Conservation (phyloP, 2,888 invertebrate species). For the Enchytraeus crypticus region DNA sequence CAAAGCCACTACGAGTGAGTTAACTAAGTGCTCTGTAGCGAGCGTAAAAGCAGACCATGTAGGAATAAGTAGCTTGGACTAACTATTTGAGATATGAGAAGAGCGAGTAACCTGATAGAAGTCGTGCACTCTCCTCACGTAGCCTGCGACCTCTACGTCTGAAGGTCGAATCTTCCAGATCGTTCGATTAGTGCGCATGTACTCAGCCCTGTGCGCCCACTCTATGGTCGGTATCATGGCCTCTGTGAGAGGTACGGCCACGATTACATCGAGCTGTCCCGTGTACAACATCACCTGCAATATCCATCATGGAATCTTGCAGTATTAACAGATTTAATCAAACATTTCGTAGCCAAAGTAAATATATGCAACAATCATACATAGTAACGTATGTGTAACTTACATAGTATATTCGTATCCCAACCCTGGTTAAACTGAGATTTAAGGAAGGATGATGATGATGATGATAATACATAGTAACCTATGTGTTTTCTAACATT, state of each 20-base stretch:
- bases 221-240: conserved; percentile 66
- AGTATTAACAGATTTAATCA: neutral
- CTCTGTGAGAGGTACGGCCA: conserved; percentile 75
- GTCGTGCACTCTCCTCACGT: conserved; percentile 36
- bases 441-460: too few relatives aligned
- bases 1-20: neutral
- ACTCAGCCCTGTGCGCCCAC: conserved; percentile 61
- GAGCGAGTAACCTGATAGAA: conserved; percentile 43
- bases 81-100: neutral
- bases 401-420: too few relatives aligned
- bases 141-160: conserved; percentile 44
- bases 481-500: too few relatives aligned
- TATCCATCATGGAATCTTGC: neutral
- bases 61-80: neutral
- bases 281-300: conserved; percentile 67
- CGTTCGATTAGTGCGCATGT: conserved; percentile 56
- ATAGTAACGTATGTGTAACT: too few relatives aligned
- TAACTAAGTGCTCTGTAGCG: neutral
- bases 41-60: neutral
- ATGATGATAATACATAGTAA: neutral
- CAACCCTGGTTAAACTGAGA: too few relatives aligned
- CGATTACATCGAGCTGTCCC: conserved; percentile 83
- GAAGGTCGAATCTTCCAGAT: conserved; percentile 56
- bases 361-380: neutral
- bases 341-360: neutral